Conservation (phyloP, 2,888 invertebrate genomes). For the Philhelius pedissequus region DNA sequence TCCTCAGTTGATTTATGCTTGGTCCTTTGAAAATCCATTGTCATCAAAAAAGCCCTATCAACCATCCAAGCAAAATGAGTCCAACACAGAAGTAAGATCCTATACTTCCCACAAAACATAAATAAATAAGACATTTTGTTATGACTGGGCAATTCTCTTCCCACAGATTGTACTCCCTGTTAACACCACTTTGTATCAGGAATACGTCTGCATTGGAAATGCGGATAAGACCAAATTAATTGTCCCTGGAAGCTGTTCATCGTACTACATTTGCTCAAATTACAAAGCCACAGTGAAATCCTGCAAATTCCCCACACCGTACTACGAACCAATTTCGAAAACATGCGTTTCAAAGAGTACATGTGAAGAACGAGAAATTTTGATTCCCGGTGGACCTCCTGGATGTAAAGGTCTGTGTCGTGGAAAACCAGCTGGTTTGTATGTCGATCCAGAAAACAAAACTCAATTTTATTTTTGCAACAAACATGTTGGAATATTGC, state of each 20-base stretch:
- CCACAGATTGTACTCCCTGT: slow-evolving; percentile 26
- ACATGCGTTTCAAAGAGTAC: slow-evolving; percentile 72
- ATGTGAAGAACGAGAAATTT: slow-evolving; percentile 70
- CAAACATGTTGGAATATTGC: slow-evolving; percentile 17
- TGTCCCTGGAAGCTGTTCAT: slow-evolving; percentile 75
- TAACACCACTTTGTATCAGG: slow-evolving; percentile 71
- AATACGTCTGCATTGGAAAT: slow-evolving; percentile 72
- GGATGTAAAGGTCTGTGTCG: slow-evolving; percentile 35
- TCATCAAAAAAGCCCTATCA: not conserved
- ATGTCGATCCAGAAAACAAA: not conserved
- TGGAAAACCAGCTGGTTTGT: slow-evolving; percentile 24
- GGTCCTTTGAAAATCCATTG: not conserved
- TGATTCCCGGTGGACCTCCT: not conserved
- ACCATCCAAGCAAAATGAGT: not conserved
- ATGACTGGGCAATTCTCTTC: too few relatives aligned
- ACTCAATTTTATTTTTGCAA: slow-evolving; percentile 23
- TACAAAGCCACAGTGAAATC: slow-evolving; percentile 65
- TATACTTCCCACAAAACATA: not conserved
- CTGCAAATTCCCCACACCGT: slow-evolving; percentile 68
- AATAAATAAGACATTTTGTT: not conserved
- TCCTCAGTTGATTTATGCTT: not conserved
- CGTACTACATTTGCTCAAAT: slow-evolving; percentile 73
- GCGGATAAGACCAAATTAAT: slow-evolving; percentile 72
- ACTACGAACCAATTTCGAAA: slow-evolving; percentile 70
- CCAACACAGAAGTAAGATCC: not conserved